phyloP scores from a whole-genome alignment of 2,113 vertebrate genomes.

The Scortum barcoo region DNA sequence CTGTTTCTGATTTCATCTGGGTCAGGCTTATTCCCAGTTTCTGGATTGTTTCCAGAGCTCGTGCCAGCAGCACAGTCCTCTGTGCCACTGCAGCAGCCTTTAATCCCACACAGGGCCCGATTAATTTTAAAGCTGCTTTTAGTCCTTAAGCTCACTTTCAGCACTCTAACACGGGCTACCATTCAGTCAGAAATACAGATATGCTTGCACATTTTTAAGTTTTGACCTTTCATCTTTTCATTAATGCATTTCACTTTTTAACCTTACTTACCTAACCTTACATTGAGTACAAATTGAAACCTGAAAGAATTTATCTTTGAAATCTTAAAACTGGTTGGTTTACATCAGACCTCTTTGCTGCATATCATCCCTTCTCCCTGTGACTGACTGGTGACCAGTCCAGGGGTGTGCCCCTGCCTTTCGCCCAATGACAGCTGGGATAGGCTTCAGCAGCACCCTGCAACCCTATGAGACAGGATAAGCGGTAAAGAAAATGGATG shows the following conservation, averaged over 20 bases:
- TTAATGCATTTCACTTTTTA: too few species aligned
- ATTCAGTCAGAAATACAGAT: conserved; percentile 44
- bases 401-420: too few species aligned
- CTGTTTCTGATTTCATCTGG: conserved; percentile 52
- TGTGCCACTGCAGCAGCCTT: conserved; percentile 39
- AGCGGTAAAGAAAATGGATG: too few species aligned
- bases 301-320: neutral
- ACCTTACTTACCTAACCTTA: neutral
- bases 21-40: conserved; percentile 43
- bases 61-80: neutral
- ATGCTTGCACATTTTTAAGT: conserved; percentile 17
- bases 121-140: conserved; percentile 85
- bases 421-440: too few species aligned
- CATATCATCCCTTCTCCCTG: too few species aligned
- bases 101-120: conserved; percentile 81
- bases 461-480: too few species aligned
- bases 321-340: neutral
- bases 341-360: too few species aligned
- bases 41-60: conserved; percentile 20
- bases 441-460: too few species aligned
- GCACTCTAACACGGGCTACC: conserved; percentile 61
- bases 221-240: conserved; percentile 4
- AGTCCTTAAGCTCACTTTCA: conserved; percentile 78
- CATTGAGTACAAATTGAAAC: neutral
- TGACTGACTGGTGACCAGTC: too few species aligned